These are phyloP conservation scores for Rhegmatorhina hoffmannsi DNA, from an alignment of 2,113 vertebrate species.

Conservation along the genomic window DNA sequence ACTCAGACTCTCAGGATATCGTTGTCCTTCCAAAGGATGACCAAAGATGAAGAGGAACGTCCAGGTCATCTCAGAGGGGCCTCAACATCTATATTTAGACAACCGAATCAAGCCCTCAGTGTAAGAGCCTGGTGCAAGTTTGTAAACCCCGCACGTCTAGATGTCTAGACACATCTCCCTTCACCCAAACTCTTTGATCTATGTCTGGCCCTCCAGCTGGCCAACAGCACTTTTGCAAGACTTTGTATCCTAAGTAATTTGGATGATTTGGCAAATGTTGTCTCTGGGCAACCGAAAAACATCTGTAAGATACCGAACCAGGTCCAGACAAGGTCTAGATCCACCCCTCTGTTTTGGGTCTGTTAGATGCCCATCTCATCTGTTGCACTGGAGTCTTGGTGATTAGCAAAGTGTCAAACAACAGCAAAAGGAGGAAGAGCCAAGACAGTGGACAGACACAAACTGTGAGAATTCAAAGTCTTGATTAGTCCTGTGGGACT, in stretches of 20 bases:
- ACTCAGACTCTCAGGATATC: neutral
- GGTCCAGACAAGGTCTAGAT: neutral
- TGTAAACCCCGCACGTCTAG: neutral
- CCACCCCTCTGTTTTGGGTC: neutral
- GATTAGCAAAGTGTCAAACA: neutral
- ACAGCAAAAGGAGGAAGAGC: neutral
- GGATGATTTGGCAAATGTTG: neutral
- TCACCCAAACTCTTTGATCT: neutral
- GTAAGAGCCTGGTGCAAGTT: neutral
- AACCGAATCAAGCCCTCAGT: neutral
- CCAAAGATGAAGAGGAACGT: neutral
- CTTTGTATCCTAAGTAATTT: neutral
- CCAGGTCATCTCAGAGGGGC: neutral
- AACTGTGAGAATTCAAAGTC: neutral
- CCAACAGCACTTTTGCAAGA: neutral
- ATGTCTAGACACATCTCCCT: neutral
- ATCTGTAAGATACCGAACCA: neutral
- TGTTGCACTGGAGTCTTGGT: neutral
- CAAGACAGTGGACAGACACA: neutral
- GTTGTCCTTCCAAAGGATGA: neutral
- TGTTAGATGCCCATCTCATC: neutral
- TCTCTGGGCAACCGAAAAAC: neutral
- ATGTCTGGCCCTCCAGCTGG: neutral
- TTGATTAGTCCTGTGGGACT: accelerated
- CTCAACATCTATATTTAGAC: neutral